Percentiles rank a stretch among this genome's conserved stretches.
Conservation (phyloP, 2,888 invertebrate genomes). For the Noctua janthina region DNA sequence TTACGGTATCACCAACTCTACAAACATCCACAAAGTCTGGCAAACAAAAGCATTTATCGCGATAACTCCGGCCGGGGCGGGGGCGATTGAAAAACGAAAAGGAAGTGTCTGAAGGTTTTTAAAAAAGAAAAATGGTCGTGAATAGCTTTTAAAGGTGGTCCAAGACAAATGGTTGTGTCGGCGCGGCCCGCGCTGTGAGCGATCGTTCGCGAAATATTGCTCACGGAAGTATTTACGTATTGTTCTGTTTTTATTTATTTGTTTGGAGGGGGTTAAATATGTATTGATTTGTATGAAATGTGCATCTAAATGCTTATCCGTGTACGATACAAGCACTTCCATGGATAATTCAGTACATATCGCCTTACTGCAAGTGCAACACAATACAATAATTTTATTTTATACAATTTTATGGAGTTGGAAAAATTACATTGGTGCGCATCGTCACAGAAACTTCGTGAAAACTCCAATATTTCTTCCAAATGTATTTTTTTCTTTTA, state of each 20-base stretch:
- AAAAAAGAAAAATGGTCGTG: constrained; percentile 89
- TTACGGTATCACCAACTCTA: constrained; percentile 71
- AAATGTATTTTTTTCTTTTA: too few relatives aligned
- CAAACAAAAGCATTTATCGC: constrained; percentile 88
- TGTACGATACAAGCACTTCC: background rate
- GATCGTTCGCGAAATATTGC: constrained; percentile 70
- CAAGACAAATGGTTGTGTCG: constrained; percentile 86
- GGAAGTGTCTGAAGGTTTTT: constrained; percentile 89
- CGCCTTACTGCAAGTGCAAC: background rate
- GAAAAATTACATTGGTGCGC: too few relatives aligned
- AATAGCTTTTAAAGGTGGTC: constrained; percentile 89
- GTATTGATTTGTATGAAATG: background rate
- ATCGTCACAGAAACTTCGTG: background rate
- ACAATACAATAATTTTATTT: background rate
- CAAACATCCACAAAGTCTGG: constrained; percentile 66
- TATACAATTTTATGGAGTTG: background rate
- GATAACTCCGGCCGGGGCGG: constrained; percentile 83
- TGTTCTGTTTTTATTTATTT: constrained; percentile 40
- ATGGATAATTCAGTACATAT: background rate
- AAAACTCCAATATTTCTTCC: background rate
- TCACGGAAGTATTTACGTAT: constrained; percentile 54
- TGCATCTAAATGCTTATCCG: background rate
- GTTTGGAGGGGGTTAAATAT: constrained; percentile 3
- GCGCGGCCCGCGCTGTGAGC: constrained; percentile 72
- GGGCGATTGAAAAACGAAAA: constrained; percentile 90